A percentile compares a stretch with the other conserved stretches of the same genome.
Conservation (phyloP, 2,113 vertebrate genomes). For the Tachysurus vachellii region DNA sequence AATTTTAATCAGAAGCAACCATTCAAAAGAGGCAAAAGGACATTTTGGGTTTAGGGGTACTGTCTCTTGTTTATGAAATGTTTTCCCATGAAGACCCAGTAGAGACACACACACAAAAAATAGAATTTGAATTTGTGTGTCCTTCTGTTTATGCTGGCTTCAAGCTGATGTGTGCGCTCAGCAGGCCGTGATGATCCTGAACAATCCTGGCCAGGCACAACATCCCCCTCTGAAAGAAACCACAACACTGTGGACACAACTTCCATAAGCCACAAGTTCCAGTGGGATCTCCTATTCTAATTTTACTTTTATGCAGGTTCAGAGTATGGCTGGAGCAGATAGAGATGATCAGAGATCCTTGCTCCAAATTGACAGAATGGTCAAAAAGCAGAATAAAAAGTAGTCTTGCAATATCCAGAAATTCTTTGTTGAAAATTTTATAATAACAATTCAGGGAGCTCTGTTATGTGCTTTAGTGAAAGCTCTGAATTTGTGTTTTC, state of each 20-base stretch:
- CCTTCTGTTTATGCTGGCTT: constrained; percentile 57
- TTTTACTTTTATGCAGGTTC: constrained; percentile 23
- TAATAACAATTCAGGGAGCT: background rate
- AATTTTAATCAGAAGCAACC: background rate
- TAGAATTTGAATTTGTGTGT: constrained; percentile 63
- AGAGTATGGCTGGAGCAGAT: constrained; percentile 20
- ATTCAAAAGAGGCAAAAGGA: background rate
- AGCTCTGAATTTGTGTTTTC: background rate
- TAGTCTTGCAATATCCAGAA: background rate
- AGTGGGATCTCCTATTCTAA: too few relatives aligned
- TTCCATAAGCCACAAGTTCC: constrained; percentile 53
- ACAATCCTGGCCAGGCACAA: constrained; percentile 66
- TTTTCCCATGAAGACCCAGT: constrained; percentile 6
- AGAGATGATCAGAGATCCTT: background rate
- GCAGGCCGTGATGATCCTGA: constrained; percentile 69
- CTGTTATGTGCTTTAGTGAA: too few relatives aligned
- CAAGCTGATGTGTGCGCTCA: constrained; percentile 66
- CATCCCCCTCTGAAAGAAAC: constrained; percentile 68
- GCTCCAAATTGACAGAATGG: background rate
- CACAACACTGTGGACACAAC: constrained; percentile 68
- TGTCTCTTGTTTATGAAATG: background rate
- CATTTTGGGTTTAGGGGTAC: background rate
- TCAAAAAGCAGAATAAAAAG: background rate
- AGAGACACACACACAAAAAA: constrained; percentile 57
- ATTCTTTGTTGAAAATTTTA: background rate